Conservation (phyloP, 2,113 vertebrate species). For the Saguinus imperator region DNA sequence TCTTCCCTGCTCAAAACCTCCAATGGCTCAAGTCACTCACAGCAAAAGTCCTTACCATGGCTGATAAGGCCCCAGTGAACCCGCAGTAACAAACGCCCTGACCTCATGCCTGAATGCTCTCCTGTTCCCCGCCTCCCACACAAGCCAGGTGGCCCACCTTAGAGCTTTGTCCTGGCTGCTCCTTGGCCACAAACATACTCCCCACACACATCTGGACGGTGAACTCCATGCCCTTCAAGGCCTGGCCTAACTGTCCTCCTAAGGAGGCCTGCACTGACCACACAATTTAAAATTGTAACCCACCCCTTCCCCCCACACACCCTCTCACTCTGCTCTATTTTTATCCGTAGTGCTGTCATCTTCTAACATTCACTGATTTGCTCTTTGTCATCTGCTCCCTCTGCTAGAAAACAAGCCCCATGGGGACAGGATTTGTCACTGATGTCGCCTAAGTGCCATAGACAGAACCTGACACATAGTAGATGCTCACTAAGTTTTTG, state of each 20-base stretch:
- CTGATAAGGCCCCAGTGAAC: background rate
- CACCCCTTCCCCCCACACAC: fast-evolving
- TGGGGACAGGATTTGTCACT: background rate
- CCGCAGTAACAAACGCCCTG: background rate
- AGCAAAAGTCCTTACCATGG: background rate
- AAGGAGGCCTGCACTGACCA: background rate
- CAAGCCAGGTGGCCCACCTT: background rate
- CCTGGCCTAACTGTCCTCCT: background rate
- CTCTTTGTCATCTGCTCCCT: background rate
- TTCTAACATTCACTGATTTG: background rate
- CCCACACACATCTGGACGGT: background rate
- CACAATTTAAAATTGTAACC: background rate
- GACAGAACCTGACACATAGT: background rate
- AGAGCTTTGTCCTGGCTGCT: background rate
- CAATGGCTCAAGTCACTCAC: background rate
- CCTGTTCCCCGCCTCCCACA: background rate
- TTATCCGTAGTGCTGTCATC: background rate
- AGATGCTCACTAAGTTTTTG: background rate
- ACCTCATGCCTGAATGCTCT: background rate
- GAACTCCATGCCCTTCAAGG: background rate
- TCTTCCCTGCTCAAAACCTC: background rate
- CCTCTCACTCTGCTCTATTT: background rate
- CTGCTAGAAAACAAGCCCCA: background rate
- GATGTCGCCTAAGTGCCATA: background rate
- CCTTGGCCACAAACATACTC: background rate